A percentile compares a stretch with the other conserved stretches of the same genome.
phyloP scores from a whole-genome alignment of 1,140 invertebrate species.

The Temnothorax longispinosus region DNA sequence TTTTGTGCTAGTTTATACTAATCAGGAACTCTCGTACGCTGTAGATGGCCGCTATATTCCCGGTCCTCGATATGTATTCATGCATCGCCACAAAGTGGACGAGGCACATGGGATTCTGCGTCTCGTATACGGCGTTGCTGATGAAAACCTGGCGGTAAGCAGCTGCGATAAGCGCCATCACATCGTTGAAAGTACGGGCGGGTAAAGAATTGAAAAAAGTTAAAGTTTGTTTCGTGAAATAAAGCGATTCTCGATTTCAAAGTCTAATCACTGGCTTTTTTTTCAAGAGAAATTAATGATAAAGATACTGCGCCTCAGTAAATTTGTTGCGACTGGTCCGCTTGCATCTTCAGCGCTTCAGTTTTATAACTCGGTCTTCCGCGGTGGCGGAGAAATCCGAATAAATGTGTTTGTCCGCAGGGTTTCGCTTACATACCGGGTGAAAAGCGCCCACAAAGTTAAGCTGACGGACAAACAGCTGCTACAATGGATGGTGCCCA shows the following conservation, averaged over 20 bases:
- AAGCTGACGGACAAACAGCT: conserved; percentile 96
- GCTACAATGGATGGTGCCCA: conserved; percentile 96
- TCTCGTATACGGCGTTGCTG: conserved; percentile 95
- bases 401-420: conserved; percentile 82
- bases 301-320: neutral
- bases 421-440: conserved; percentile 96
- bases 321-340: neutral
- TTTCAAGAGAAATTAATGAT: neutral
- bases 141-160: conserved; percentile 95
- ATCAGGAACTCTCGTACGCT: neutral
- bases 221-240: neutral
- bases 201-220: neutral
- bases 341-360: neutral
- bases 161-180: neutral
- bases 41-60: conserved; percentile 96
- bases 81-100: conserved; percentile 97
- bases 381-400: neutral
- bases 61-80: conserved; percentile 91
- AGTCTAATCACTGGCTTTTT: neutral
- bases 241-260: neutral
- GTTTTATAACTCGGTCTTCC: neutral
- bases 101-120: conserved; percentile 95
- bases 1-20: neutral
- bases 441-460: conserved; percentile 96
- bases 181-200: neutral